A percentile compares a stretch with the other conserved stretches of the same genome.
Conservation (phyloP, 2,888 invertebrate species). For the Diachrysia chrysitis region DNA sequence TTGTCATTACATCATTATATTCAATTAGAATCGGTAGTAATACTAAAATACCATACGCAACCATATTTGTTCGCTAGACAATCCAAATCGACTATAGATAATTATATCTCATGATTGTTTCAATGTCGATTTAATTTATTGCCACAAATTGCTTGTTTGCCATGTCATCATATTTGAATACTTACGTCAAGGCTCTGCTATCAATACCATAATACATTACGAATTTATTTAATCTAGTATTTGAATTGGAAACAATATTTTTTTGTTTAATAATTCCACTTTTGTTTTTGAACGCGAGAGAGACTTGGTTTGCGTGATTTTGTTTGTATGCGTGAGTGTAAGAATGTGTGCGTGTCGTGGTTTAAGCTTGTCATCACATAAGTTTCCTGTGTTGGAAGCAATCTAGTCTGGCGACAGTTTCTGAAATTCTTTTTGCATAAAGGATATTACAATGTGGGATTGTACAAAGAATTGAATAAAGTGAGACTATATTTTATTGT, state of each 20-base stretch:
- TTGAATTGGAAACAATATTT: constrained; percentile 7
- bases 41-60: constrained; percentile 23
- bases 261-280: not conserved
- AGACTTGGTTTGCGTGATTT: not conserved
- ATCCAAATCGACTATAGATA: constrained; percentile 55
- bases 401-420: constrained; percentile 6
- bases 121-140: constrained; percentile 65
- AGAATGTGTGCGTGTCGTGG: not conserved
- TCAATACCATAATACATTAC: constrained; percentile 26
- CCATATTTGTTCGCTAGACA: constrained; percentile 25
- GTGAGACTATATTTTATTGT: not conserved
- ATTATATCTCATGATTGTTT: constrained; percentile 60
- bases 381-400: not conserved
- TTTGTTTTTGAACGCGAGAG: not conserved
- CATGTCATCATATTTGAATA: constrained; percentile 62
- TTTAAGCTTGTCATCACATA: constrained; percentile 5
- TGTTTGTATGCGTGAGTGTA: not conserved
- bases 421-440: constrained; percentile 1
- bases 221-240: constrained; percentile 17
- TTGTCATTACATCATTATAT: not conserved
- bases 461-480: not conserved
- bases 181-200: constrained; percentile 39
- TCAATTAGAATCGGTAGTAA: not conserved
- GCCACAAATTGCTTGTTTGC: constrained; percentile 60
- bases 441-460: not conserved